These are phyloP conservation scores for Apis mellifera DNA, from an alignment of 1,140 invertebrate genomes.

Conservation along the genomic window DNA sequence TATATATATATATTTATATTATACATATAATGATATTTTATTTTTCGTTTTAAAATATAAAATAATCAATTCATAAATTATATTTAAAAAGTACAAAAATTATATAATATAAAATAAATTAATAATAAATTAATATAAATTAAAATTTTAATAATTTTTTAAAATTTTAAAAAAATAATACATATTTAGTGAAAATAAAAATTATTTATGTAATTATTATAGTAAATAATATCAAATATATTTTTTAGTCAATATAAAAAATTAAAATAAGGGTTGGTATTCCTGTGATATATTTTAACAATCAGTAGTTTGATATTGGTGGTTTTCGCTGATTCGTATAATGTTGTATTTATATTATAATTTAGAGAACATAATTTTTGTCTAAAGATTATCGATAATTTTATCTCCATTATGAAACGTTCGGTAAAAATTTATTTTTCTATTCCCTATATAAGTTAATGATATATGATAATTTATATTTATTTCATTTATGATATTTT, in stretches of 20 bases:
- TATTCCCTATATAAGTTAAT: neutral
- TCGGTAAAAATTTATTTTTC: conserved; percentile 53
- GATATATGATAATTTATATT: neutral
- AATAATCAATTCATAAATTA: no score
- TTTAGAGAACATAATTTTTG: conserved; percentile 11
- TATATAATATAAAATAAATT: neutral
- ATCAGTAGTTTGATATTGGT: conserved; percentile 13
- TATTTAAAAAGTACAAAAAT: neutral
- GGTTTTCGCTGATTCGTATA: conserved; percentile 15
- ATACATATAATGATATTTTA: no score
- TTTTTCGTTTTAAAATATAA: no score
- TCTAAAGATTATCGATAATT: conserved; percentile 21
- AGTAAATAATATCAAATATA: neutral
- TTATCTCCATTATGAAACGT: conserved; percentile 64
- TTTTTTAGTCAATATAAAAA: conserved; percentile 24
- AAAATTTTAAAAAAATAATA: neutral
- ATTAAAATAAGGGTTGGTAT: conserved; percentile 32
- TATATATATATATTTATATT: neutral
- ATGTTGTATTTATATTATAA: conserved; percentile 63
- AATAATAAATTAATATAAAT: neutral
- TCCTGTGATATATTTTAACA: conserved; percentile 14
- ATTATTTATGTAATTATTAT: neutral
- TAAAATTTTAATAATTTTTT: neutral
- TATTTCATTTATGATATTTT: neutral
- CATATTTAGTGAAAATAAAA: neutral